Percentiles rank a stretch among this genome's conserved stretches.
Conservation (phyloP, 2,113 vertebrate genomes). For the Chaetodon auriga region DNA sequence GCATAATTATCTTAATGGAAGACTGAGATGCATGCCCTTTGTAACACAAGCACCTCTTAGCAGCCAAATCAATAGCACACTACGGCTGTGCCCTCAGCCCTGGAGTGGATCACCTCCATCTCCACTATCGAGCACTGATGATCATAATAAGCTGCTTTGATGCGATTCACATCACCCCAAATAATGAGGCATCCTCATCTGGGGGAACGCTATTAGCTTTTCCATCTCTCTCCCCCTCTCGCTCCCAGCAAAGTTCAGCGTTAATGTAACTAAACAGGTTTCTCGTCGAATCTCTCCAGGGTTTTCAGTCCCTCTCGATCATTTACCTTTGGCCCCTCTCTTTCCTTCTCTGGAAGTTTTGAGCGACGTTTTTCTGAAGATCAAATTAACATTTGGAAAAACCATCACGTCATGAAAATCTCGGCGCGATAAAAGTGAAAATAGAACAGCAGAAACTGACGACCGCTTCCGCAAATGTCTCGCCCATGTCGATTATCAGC, state of each 20-base stretch:
- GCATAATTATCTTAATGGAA: constrained; percentile 84
- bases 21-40: constrained; percentile 80
- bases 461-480: not conserved
- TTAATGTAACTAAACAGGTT: constrained; percentile 67
- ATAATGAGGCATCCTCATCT: constrained; percentile 79
- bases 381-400: constrained; percentile 12
- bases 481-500: constrained; percentile 15
- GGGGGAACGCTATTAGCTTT: constrained; percentile 69
- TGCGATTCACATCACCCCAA: constrained; percentile 75
- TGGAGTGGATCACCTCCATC: constrained; percentile 79
- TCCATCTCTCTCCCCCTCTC: constrained; percentile 34
- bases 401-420: constrained; percentile 42
- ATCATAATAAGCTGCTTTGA: constrained; percentile 83
- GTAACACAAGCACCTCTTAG: constrained; percentile 84
- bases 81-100: constrained; percentile 68
- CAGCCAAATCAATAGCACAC: constrained; percentile 82
- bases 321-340: constrained; percentile 24
- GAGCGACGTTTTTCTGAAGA: constrained; percentile 44
- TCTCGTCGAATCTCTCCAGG: constrained; percentile 44
- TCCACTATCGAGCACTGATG: constrained; percentile 76
- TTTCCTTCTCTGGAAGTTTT: constrained; percentile 13
- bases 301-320: constrained; percentile 42
- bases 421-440: constrained; percentile 13
- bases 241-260: constrained; percentile 55
- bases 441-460: constrained; percentile 47